phyloP scores from a whole-genome alignment of 2,113 vertebrate genomes.

The Cynoglossus semilaevis region DNA sequence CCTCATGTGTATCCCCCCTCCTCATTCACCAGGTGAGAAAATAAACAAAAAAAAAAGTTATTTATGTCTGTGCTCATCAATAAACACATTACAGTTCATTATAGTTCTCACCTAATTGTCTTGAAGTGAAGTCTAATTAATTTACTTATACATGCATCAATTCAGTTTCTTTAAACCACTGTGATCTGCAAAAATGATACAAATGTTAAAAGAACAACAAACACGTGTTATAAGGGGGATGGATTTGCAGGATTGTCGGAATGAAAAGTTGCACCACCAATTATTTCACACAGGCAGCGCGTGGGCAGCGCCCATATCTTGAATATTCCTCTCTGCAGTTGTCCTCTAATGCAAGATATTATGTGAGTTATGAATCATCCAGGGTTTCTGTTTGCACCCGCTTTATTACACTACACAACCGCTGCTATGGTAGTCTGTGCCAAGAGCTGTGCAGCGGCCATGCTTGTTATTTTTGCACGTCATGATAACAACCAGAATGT shows the following conservation, averaged over 20 bases:
- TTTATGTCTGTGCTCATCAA: neutral
- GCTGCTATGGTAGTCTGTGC: conserved; percentile 32
- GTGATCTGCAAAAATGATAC: neutral
- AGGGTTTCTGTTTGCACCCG: conserved; percentile 54
- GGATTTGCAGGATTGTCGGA: conserved; percentile 57
- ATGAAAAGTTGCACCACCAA: conserved; percentile 35
- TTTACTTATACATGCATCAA: neutral
- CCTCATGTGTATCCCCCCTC: conserved; percentile 91
- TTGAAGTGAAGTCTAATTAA: conserved; percentile 27
- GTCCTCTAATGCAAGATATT: conserved; percentile 39
- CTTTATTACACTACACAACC: conserved; percentile 24
- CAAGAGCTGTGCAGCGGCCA: conserved; percentile 38
- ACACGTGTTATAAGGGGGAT: conserved; percentile 28
- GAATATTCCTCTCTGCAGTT: conserved; percentile 11
- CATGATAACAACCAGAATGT: conserved; percentile 25
- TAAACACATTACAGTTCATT: conserved; percentile 6
- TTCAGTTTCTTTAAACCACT: too few species aligned
- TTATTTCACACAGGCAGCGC: conserved; percentile 33
- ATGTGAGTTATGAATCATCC: conserved; percentile 50
- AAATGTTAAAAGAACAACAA: conserved; percentile 20
- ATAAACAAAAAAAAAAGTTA: neutral
- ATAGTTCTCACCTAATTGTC: neutral
- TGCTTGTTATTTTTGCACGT: conserved; percentile 32
- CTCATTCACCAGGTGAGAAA: conserved; percentile 90
- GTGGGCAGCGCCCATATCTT: conserved; percentile 19